A percentile compares a stretch with the other conserved stretches of the same genome.
Conservation (phyloP, 2,113 vertebrate genomes). For the Athene cunicularia region DNA sequence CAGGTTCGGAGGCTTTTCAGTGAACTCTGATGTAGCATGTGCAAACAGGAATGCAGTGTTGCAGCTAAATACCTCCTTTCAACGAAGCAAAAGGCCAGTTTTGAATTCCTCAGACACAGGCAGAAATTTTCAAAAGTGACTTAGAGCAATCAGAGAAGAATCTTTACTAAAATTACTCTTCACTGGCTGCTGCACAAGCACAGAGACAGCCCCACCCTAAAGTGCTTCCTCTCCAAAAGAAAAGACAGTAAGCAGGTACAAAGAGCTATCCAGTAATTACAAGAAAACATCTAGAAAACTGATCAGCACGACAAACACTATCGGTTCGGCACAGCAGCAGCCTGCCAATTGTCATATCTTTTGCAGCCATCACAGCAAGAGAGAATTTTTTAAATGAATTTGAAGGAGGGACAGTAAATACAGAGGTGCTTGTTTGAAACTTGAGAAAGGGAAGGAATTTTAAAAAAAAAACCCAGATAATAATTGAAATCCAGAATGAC, state of each 20-base stretch:
- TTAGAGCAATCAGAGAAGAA: background rate
- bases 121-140: background rate
- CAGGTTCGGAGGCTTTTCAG: background rate
- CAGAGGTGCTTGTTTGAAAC: conserved; percentile 36
- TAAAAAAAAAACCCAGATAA: background rate
- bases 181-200: background rate
- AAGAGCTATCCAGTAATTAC: background rate
- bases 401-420: background rate
- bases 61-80: background rate
- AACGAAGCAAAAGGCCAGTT: background rate
- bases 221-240: background rate
- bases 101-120: background rate
- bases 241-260: background rate
- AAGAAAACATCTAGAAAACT: background rate
- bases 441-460: background rate
- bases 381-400: background rate
- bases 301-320: background rate
- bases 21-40: background rate
- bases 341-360: conserved; percentile 19
- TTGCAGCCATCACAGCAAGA: conserved; percentile 27
- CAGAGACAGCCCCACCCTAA: background rate
- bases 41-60: background rate
- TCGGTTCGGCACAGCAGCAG: conserved; percentile 24
- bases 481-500: background rate
- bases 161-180: background rate